phyloP scores from a whole-genome alignment of 2,888 invertebrate species.

The Carcina quercana region DNA sequence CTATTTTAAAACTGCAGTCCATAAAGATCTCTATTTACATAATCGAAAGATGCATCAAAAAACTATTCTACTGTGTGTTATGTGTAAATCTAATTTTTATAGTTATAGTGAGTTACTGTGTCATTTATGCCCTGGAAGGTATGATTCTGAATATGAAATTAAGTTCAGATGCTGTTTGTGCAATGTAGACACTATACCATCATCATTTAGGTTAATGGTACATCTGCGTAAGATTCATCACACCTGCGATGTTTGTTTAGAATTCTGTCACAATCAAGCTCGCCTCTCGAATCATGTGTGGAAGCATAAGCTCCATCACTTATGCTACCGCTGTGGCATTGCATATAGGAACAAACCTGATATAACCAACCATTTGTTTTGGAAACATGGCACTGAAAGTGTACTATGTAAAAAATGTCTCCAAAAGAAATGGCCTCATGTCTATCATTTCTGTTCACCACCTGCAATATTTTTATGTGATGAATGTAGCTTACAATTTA shows the following conservation, averaged over 20 bases:
- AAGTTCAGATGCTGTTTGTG: slow-evolving; percentile 90
- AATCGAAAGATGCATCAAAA: slow-evolving; percentile 91
- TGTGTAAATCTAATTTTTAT: slow-evolving; percentile 91
- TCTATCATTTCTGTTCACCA: slow-evolving; percentile 92
- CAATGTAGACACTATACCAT: slow-evolving; percentile 83
- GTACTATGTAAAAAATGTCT: slow-evolving; percentile 88
- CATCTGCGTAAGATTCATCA: slow-evolving; percentile 89
- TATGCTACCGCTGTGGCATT: slow-evolving; percentile 91
- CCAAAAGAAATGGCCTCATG: slow-evolving; percentile 94
- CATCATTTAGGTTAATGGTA: slow-evolving; percentile 91
- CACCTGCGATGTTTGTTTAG: slow-evolving; percentile 90
- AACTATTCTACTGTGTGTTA: slow-evolving; percentile 85
- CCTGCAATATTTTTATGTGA: slow-evolving; percentile 86
- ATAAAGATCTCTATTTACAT: slow-evolving; percentile 90
- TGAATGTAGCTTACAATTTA: slow-evolving; percentile 84
- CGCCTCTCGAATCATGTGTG: slow-evolving; percentile 90
- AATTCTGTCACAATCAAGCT: slow-evolving; percentile 85
- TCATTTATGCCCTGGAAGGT: slow-evolving; percentile 89
- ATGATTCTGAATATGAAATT: slow-evolving; percentile 78
- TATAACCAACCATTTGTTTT: slow-evolving; percentile 91
- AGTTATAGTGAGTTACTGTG: slow-evolving; percentile 91
- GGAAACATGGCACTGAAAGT: slow-evolving; percentile 95
- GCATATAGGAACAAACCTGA: slow-evolving; percentile 91
- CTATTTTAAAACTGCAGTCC: slow-evolving; percentile 82
- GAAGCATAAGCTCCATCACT: slow-evolving; percentile 91